Conservation (phyloP, 2,797 vertebrate species). For the Siniperca undulata region DNA sequence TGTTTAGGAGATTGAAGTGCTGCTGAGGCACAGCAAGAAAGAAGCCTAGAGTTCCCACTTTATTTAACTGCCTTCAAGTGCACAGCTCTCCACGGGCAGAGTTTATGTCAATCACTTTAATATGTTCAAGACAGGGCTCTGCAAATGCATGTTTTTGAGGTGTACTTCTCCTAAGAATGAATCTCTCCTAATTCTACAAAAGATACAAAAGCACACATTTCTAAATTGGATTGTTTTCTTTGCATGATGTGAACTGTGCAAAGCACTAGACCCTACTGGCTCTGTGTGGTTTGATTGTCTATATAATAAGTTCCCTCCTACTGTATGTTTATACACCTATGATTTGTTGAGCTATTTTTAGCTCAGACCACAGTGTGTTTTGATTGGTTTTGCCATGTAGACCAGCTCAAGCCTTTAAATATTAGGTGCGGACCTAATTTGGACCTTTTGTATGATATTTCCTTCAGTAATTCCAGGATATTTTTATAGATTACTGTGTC, state of each 20-base stretch:
- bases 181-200: conserved; percentile 15
- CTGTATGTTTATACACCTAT: conserved; percentile 65
- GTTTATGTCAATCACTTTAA: conserved; percentile 43
- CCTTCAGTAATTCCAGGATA: conserved; percentile 79
- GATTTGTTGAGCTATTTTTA: conserved; percentile 73
- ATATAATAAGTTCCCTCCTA: conserved; percentile 52
- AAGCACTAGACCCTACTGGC: conserved; percentile 13
- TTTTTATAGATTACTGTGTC: conserved; percentile 76
- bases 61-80: conserved; percentile 59
- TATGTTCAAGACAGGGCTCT: conserved; percentile 25
- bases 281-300: conserved; percentile 57
- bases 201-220: conserved; percentile 22
- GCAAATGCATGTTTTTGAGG: conserved; percentile 30
- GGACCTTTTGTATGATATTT: conserved; percentile 73
- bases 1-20: conserved; percentile 73
- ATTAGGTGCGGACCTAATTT: conserved; percentile 75
- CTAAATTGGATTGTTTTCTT: conserved; percentile 29
- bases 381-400: conserved; percentile 63
- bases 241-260: conserved; percentile 48
- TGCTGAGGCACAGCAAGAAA: conserved; percentile 60
- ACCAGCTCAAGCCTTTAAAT: conserved; percentile 71
- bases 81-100: conserved; percentile 29
- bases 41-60: conserved; percentile 48
- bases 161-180: not conserved
- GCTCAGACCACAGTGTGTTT: conserved; percentile 58